phyloP scores from a whole-genome alignment of 1,140 invertebrate species.

The Drosophila azteca region DNA sequence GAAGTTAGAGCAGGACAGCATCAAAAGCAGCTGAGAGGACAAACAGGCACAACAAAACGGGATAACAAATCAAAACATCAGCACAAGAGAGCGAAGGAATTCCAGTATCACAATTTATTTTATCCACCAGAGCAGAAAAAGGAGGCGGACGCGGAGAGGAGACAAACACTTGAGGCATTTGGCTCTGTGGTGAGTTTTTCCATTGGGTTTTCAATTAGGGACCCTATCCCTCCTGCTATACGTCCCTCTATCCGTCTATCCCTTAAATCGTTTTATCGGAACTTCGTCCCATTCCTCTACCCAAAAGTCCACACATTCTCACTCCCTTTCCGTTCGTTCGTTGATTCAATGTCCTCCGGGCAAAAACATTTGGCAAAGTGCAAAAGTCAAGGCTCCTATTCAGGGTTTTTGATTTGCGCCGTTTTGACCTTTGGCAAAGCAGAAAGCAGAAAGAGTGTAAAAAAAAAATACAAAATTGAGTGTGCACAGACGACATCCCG shows the following conservation, averaged over 20 bases:
- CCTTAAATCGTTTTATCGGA: background rate
- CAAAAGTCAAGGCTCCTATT: slow-evolving; percentile 76
- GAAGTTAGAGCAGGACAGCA: slow-evolving; percentile 19
- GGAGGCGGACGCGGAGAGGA: background rate
- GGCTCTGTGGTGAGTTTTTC: slow-evolving; percentile 43
- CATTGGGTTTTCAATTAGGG: too few species aligned
- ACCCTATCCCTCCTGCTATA: too few species aligned
- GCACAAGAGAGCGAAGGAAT: slow-evolving; percentile 29
- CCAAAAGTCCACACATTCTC: slow-evolving; percentile 3
- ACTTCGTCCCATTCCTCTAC: slow-evolving; percentile 17
- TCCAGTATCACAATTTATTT: slow-evolving; percentile 23
- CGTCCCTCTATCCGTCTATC: too few species aligned
- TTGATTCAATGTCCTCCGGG: slow-evolving; percentile 29
- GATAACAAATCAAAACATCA: slow-evolving; percentile 24
- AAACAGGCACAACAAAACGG: slow-evolving; percentile 22
- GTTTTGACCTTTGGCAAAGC: slow-evolving; percentile 68
- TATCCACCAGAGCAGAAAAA: too few species aligned
- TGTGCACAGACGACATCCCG: slow-evolving; percentile 17
- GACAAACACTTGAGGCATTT: slow-evolving; percentile 47
- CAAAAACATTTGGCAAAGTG: slow-evolving; percentile 65
- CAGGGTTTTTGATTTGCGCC: slow-evolving; percentile 43
- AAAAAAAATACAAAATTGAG: slow-evolving; percentile 22
- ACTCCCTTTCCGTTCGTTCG: slow-evolving; percentile 16
- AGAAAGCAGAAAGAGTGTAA: slow-evolving; percentile 28
- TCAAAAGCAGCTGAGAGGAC: slow-evolving; percentile 41